Percentiles rank a stretch among this genome's conserved stretches.
Evolutionary conservation across 2,797 vertebrate genomes (phyloP).

Genomic region (Rhadinocentrus ornatus): DNA sequence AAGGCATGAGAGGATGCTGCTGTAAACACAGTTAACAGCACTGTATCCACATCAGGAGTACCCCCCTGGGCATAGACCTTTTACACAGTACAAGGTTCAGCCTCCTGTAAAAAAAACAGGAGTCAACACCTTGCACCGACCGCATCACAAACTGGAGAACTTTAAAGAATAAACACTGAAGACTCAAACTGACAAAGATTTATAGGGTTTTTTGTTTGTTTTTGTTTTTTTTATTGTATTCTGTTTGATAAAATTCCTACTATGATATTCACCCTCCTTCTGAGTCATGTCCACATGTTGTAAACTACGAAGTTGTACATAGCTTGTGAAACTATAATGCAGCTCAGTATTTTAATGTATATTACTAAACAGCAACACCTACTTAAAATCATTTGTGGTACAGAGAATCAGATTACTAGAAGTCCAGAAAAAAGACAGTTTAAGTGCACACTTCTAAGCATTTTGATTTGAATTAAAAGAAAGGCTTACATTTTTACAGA

Average conservation of each 20-base stretch:
- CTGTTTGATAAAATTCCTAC: not conserved
- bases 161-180: conserved; percentile 28
- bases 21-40: conserved; percentile 70
- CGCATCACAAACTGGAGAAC: conserved; percentile 40
- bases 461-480: not conserved
- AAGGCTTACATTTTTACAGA: not conserved
- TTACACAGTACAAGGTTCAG: conserved; percentile 48
- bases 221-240: no score
- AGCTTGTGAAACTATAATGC: not conserved
- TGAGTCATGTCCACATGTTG: not conserved
- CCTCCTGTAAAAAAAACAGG: conserved; percentile 48
- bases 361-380: not conserved
- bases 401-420: not conserved
- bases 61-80: conserved; percentile 53
- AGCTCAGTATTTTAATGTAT: not conserved
- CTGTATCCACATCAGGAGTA: conserved; percentile 59
- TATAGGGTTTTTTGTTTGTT: no score
- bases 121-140: conserved; percentile 57
- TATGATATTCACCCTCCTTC: no score
- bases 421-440: not conserved
- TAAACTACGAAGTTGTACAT: not conserved
- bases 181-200: conserved; percentile 26
- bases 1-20: conserved; percentile 62
- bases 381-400: not conserved
- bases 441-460: not conserved